Evolutionary conservation across 2,797 vertebrate genomes (phyloP).

Genomic region (Tenualosa thibaudeaui): DNA sequence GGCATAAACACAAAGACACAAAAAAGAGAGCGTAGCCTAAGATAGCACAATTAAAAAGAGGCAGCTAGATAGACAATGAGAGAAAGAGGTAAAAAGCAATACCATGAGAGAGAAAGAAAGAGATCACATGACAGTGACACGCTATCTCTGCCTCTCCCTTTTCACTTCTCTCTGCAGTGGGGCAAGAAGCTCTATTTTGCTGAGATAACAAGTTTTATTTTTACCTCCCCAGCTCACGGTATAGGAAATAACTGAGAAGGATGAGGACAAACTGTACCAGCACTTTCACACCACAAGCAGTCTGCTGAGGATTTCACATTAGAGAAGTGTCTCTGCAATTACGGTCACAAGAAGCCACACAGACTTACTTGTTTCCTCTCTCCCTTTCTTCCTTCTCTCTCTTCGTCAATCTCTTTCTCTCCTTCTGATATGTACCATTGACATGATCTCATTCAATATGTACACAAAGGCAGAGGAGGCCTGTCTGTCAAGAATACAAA

Average conservation of each 20-base stretch:
- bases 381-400: not conserved
- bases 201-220: slow-evolving; percentile 17
- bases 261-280: not conserved
- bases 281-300: not conserved
- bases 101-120: not conserved
- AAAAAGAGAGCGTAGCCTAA: not conserved
- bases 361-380: not conserved
- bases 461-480: not conserved
- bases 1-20: not conserved
- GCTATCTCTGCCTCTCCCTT: not conserved
- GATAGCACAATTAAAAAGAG: not conserved
- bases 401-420: too few relatives aligned
- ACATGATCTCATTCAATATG: not conserved
- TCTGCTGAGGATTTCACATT: not conserved
- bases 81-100: not conserved
- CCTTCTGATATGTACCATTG: not conserved
- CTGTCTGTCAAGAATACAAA: not conserved
- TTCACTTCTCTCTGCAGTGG: not conserved
- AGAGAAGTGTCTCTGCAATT: not conserved
- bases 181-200: not conserved
- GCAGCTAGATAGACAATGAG: not conserved
- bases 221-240: not conserved
- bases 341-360: not conserved
- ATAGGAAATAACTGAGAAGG: not conserved
- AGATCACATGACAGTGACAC: not conserved